A percentile compares a stretch with the other conserved stretches of the same genome.
Conservation (phyloP, 2,113 vertebrate genomes). For the Mesoclemmys tuberculata region DNA sequence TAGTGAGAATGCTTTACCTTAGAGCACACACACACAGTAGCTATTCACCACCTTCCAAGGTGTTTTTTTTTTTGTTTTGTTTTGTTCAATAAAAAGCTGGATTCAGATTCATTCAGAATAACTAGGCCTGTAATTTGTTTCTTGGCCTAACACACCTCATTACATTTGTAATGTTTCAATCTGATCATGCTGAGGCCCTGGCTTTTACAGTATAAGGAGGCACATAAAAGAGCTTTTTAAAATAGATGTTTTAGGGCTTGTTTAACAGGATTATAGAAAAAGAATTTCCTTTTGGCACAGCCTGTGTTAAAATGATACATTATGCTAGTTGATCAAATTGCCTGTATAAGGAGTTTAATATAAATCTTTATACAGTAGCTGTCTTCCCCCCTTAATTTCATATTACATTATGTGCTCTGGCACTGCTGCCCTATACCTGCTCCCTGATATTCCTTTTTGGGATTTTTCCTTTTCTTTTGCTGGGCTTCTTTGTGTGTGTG, state of each 20-base stretch:
- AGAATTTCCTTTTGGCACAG: conserved; percentile 3
- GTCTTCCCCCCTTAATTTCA: background rate
- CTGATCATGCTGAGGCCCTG: background rate
- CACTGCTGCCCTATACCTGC: background rate
- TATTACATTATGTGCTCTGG: background rate
- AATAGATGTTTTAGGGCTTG: background rate
- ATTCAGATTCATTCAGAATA: background rate
- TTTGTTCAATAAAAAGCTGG: background rate
- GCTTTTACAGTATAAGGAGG: background rate
- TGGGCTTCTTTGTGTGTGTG: background rate
- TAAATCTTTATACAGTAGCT: conserved; percentile 9
- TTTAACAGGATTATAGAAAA: background rate
- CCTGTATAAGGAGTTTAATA: background rate
- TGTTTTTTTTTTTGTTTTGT: background rate
- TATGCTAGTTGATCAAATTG: conserved; percentile 6
- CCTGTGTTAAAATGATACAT: background rate
- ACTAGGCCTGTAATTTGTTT: background rate
- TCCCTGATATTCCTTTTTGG: background rate
- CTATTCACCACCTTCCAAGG: background rate
- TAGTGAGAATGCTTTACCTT: background rate
- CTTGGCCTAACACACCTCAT: background rate
- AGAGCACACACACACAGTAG: background rate
- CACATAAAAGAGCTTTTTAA: conserved; percentile 17
- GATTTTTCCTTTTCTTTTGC: background rate
- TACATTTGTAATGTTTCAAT: conserved; percentile 7